A percentile compares a stretch with the other conserved stretches of the same genome.
phyloP scores from a whole-genome alignment of 1,140 invertebrate species.

The Ectropis grisescens region DNA sequence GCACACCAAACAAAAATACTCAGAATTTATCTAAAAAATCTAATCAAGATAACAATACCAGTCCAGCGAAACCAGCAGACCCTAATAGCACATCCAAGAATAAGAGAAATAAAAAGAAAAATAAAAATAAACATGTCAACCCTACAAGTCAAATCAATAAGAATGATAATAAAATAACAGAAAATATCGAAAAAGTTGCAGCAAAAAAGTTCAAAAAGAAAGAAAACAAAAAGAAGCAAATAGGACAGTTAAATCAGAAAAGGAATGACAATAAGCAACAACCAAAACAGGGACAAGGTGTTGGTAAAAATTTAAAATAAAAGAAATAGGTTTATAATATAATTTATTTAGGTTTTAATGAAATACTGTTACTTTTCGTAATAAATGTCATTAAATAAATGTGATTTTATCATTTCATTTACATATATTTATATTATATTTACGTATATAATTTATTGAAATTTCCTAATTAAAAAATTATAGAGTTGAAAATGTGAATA shows the following conservation, averaged over 20 bases:
- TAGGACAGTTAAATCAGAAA: constrained; percentile 24
- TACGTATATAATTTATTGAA: too few species aligned
- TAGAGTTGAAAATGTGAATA: too few species aligned
- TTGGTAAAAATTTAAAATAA: constrained; percentile 14
- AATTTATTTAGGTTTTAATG: constrained; percentile 10
- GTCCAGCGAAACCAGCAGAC: constrained; percentile 11
- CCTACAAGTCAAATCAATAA: constrained; percentile 9
- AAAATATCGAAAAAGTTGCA: constrained; percentile 25
- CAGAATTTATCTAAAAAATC: constrained; percentile 3
- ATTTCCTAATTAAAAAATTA: too few species aligned
- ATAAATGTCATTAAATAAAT: too few species aligned
- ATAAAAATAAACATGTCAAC: constrained; percentile 19
- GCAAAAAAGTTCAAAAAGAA: constrained; percentile 40
- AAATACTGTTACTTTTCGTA: constrained; percentile 7
- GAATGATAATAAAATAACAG: constrained; percentile 29
- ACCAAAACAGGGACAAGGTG: constrained; percentile 5
- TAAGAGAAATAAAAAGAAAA: constrained; percentile 25
- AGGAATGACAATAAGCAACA: constrained; percentile 15
- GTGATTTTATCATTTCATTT: too few species aligned
- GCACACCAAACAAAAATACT: constrained; percentile 8
- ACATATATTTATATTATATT: too few species aligned
- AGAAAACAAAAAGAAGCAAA: constrained; percentile 41
- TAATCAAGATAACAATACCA: too few species aligned
- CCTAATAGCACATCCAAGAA: constrained; percentile 25
- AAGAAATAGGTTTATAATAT: constrained; percentile 7